Evolutionary conservation across 2,797 vertebrate genomes (phyloP), one percentile per base, ranked within the genome.

Genomic region (Labroides dimidiatus): DNA sequence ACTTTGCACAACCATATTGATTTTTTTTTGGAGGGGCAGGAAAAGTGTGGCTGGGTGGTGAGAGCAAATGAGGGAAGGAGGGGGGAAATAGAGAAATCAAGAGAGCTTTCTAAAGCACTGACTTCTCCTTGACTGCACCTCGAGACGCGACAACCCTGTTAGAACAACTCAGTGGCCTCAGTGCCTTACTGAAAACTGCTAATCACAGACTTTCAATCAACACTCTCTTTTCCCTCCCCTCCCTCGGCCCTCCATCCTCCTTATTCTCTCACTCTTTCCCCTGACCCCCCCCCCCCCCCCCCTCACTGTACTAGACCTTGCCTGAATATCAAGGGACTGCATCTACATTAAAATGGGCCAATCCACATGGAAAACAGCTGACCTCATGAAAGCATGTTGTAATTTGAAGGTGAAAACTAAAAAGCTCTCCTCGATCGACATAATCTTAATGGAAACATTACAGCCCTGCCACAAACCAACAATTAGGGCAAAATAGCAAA

Each of bases 1-100:
- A 94, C 93, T 95, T 94, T 94, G 87, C 91, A 92, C 87, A 78
- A 81, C 82, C 80, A 80, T 95, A 95, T 95, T 93, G 94, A 95
- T 94, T 94, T 94, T 49, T 42, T 52, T 89, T 89, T 75, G 80
- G 78, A 89, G 80, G 80, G 77, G 75, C 77, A 88, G 80, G 78
- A 77, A 87, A 87, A 87, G 91, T 88, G 88, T 88, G 83, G 84
- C 55, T 86, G 80, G 74, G 69, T 80, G 75, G 78, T 48, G 63
- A 79, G 75, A 84, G 80, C 15, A 41, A 75, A 60, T 5, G 69
- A 70, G 51, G 27, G 49, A 62, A 48, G 66, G 77, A 54, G 69
- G 68, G 43, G 43, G 60, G 71, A n/a, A 45, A 73, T 61, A 73
- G 72, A 80, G 82, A 84, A 81, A 83, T 84, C 33, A 50, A 87